phyloP scores from a whole-genome alignment of 2,113 vertebrate species.

The Oncorhynchus tshawytscha region DNA sequence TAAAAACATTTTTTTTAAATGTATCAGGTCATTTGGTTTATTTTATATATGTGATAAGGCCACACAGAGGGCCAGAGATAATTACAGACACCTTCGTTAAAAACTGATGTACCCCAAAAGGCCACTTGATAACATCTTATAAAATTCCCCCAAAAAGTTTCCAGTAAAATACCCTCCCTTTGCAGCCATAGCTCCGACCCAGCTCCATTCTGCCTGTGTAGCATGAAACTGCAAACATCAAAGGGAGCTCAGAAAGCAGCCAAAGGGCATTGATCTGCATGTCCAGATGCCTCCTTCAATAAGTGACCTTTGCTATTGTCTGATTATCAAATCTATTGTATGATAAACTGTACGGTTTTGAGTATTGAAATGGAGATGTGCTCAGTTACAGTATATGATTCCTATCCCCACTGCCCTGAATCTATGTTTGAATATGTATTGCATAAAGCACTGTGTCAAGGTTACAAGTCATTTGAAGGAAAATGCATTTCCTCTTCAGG shows the following conservation, averaged over 20 bases:
- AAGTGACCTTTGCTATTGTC: background rate
- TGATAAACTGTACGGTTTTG: background rate
- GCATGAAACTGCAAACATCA: conserved; percentile 12
- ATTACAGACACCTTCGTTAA: too few relatives aligned
- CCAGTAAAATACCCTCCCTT: too few relatives aligned
- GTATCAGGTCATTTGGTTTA: too few relatives aligned
- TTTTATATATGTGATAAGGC: too few relatives aligned
- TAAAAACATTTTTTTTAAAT: too few relatives aligned
- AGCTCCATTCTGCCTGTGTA: conserved; percentile 23
- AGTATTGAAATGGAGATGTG: background rate
- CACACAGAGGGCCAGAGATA: too few relatives aligned
- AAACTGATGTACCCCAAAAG: too few relatives aligned
- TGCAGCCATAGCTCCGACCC: background rate
- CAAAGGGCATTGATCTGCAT: conserved; percentile 3
- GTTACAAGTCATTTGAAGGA: conserved; percentile 7
- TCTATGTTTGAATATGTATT: background rate
- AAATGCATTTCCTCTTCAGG: background rate
- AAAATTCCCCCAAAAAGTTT: too few relatives aligned
- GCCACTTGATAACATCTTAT: too few relatives aligned
- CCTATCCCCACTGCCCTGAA: background rate
- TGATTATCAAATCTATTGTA: background rate
- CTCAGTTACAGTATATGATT: background rate
- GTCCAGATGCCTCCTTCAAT: conserved; percentile 26
- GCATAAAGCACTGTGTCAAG: background rate
- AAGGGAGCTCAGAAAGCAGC: conserved; percentile 11